Base-by-base conservation (phyloP, 2,888 invertebrate genomes). In the Sympetrum striolatum region DNA sequence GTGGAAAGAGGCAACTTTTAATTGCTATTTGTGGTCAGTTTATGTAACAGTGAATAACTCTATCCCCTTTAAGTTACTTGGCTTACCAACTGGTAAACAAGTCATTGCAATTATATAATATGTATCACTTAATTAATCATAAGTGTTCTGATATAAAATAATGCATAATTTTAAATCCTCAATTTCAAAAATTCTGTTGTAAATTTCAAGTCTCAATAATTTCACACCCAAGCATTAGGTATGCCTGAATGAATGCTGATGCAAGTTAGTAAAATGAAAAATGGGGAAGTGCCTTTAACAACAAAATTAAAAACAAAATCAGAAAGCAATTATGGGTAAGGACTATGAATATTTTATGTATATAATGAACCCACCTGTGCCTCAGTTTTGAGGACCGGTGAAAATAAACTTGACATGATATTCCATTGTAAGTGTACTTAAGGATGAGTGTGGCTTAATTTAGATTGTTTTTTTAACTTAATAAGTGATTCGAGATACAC, bases 351-450 rank as follows among this genome's bases (percentile, higher is more conserved):
- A 48, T 82, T 82, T 31, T 82, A 82, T 53, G 53, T 82, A 53
- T 25, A 82, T 82, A 82, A 82, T 53, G 18, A 31, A 31, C 48
- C 35, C 14, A 82, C 35, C 81, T 82, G 81, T 48, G 18, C 31
- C 35, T 53, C 53, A 53, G 53, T 82, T 81, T 39, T 31, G 25
- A 53, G 18, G 81, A 31, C 81, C 15, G 81, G 53, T 82, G 44
- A 44, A 44, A 44, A 44, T 53, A 48, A 53, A 82, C 53, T n/a
- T 53, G 31, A 82, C 81, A 53, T 82, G 81, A 82, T 53, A 82
- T 82, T 82, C 81, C 81, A 82, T 53, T 82, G 81, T 82, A 82
- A 82, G 81, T 82, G 81, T 82, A 82, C 81, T 82, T 82, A 82
- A 53, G 81, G 53, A 82, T 82, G 81, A 82, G 35, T 82, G 81